A percentile compares a stretch with the other conserved stretches of the same genome.
Conservation (phyloP, 2,888 invertebrate genomes). For the Adelphocoris suturalis region DNA sequence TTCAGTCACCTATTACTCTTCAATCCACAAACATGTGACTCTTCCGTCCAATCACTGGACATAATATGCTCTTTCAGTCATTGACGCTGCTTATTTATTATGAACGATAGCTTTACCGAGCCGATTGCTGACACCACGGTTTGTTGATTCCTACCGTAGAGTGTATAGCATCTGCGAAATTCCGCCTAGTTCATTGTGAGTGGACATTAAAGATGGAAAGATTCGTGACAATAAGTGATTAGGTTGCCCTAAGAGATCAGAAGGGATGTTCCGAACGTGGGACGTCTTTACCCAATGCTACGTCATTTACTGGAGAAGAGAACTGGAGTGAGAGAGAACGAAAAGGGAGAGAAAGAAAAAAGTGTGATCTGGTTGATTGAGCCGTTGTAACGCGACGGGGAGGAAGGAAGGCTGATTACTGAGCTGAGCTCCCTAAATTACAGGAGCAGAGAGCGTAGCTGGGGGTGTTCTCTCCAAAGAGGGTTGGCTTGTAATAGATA, state of each 20-base stretch:
- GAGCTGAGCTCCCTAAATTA: conserved; percentile 48
- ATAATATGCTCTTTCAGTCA: too few species aligned
- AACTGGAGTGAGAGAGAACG: neutral
- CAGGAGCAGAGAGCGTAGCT: conserved; percentile 13
- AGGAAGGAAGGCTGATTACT: conserved; percentile 51
- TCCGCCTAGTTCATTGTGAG: neutral
- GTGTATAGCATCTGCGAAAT: too few species aligned
- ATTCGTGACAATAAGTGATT: conserved; percentile 32
- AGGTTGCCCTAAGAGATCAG: neutral
- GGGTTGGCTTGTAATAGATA: conserved; percentile 36
- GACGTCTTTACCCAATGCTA: neutral
- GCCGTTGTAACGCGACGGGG: conserved; percentile 42
- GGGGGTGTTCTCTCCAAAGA: neutral
- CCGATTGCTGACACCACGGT: too few species aligned
- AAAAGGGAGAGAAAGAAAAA: neutral
- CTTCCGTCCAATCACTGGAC: too few species aligned
- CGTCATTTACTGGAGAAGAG: neutral
- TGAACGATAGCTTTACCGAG: too few species aligned
- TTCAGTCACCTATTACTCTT: too few species aligned
- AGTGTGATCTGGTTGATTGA: conserved; percentile 59
- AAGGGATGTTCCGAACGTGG: neutral
- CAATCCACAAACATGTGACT: too few species aligned
- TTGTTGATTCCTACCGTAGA: too few species aligned
- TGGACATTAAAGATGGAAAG: conserved; percentile 1
- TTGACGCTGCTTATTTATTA: too few species aligned